phyloP scores from a whole-genome alignment of 53 echinoderm and acorn worm genomes.

The Luidia sarsii region DNA sequence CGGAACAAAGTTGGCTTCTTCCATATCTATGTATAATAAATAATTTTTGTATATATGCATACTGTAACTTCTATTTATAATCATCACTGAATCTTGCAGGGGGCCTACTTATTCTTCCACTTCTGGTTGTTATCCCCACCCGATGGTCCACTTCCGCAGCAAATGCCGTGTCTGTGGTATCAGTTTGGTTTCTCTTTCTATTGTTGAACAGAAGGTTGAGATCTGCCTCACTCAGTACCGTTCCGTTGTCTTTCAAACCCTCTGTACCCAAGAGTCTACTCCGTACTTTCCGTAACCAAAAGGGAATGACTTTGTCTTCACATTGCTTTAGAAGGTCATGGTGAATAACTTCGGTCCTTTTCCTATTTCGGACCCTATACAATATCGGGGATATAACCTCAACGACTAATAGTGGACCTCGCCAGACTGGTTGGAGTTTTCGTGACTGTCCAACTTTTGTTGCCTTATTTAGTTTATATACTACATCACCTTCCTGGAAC shows the following conservation, averaged over 20 bases:
- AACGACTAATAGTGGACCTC: slow-evolving; percentile 8
- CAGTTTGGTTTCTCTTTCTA: neutral
- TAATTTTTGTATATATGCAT: neutral
- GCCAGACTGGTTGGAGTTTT: slow-evolving; percentile 26
- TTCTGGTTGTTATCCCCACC: neutral
- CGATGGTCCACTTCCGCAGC: neutral
- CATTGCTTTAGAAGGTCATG: neutral
- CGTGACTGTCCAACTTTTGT: neutral
- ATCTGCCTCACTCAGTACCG: neutral
- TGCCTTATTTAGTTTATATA: slow-evolving; percentile 3
- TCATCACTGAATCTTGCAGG: neutral
- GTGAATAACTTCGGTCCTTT: neutral
- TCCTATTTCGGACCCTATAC: neutral
- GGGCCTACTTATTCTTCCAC: neutral
- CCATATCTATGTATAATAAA: neutral
- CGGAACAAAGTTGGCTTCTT: neutral
- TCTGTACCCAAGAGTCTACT: no score
- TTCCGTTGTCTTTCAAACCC: neutral
- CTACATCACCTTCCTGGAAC: slow-evolving; percentile 2
- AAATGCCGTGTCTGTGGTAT: neutral
- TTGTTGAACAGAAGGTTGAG: neutral
- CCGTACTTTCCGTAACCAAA: slow-evolving; percentile 2
- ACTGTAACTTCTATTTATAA: neutral
- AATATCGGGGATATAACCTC: neutral
- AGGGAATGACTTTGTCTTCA: neutral